Percentiles rank a stretch among this genome's conserved stretches.
phyloP scores from a whole-genome alignment of 2,113 vertebrate species.

The Sterrhoptilus dennistouni region DNA sequence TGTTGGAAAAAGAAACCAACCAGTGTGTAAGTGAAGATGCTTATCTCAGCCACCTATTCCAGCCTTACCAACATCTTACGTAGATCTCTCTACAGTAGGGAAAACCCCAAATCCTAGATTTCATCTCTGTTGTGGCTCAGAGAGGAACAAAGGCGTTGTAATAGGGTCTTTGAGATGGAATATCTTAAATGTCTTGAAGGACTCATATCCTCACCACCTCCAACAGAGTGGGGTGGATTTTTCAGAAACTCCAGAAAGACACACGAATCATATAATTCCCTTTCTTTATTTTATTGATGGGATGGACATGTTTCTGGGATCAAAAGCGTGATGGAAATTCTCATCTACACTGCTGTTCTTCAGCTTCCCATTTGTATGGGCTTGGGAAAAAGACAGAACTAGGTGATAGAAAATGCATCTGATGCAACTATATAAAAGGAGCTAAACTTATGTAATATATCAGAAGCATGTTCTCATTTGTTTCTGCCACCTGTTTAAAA shows the following conservation, averaged over 20 bases:
- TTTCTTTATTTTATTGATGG: neutral
- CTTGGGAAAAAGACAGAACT: neutral
- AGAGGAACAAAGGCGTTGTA: neutral
- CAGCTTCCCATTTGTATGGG: neutral
- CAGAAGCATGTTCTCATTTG: neutral
- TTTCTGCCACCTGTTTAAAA: neutral
- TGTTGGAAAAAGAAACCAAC: neutral
- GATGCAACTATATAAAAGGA: neutral
- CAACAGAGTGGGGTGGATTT: neutral
- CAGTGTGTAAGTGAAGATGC: neutral
- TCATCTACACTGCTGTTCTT: neutral
- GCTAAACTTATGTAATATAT: neutral
- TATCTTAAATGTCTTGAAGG: neutral
- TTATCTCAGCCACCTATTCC: neutral
- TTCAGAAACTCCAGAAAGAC: neutral
- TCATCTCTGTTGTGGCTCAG: neutral
- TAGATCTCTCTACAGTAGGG: neutral
- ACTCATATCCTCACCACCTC: neutral
- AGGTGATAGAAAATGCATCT: neutral
- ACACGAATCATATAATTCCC: neutral
- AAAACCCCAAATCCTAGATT: neutral
- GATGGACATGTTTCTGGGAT: neutral
- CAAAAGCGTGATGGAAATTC: neutral
- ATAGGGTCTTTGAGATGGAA: neutral
- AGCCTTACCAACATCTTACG: neutral